A percentile compares a stretch with the other conserved stretches of the same genome.
Conservation (phyloP, 2,888 invertebrate genomes). For the Iselma pallidipennis region DNA sequence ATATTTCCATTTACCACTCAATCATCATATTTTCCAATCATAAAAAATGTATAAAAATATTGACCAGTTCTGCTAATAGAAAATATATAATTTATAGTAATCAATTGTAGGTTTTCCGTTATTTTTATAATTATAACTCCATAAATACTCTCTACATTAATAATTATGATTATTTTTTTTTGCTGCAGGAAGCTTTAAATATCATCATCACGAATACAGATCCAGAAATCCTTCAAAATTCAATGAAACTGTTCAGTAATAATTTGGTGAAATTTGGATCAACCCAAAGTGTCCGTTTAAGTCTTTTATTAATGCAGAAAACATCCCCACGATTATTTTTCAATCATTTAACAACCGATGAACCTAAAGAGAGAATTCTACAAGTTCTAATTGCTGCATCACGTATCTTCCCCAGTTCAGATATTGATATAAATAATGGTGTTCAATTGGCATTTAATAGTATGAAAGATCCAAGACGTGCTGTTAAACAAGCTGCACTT, state of each 20-base stretch:
- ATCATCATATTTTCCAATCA: too few species aligned
- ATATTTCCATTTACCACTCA: too few species aligned
- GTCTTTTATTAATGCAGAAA: constrained; percentile 59
- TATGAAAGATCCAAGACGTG: constrained; percentile 65
- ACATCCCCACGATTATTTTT: constrained; percentile 54
- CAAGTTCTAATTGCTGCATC: constrained; percentile 77
- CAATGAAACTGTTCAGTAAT: constrained; percentile 54
- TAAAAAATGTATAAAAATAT: too few species aligned
- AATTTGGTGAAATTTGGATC: constrained; percentile 58
- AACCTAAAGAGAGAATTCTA: constrained; percentile 68
- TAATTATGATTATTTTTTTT: not conserved
- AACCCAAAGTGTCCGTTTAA: constrained; percentile 58
- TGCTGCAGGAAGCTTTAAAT: constrained; percentile 42
- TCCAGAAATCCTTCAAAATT: constrained; percentile 49
- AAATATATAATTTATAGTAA: too few species aligned
- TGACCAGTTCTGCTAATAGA: too few species aligned
- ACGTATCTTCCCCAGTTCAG: constrained; percentile 77
- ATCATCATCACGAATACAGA: constrained; percentile 43
- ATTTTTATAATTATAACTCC: too few species aligned
- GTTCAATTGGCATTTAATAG: constrained; percentile 48
- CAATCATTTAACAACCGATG: constrained; percentile 10
- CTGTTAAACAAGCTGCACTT: constrained; percentile 76
- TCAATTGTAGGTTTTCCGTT: too few species aligned
- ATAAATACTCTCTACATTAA: too few species aligned
- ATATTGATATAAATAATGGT: constrained; percentile 63